Base-by-base conservation (phyloP, 2,797 vertebrate species). In the Lerista edwardsae region DNA sequence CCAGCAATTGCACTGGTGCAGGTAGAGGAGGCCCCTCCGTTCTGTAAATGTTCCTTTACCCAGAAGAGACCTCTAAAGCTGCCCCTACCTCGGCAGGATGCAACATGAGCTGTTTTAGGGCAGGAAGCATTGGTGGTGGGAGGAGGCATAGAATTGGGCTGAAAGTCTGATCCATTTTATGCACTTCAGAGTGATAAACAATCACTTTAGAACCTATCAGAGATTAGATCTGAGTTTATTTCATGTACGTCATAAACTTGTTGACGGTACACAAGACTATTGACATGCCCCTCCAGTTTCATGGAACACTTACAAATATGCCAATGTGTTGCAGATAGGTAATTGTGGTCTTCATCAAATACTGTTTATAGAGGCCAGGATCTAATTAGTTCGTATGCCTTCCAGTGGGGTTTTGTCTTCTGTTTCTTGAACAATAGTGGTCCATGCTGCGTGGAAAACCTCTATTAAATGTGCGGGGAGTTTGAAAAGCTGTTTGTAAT, bases 181-280 rank as follows among this genome's bases (percentile, higher is more conserved):
- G 51, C 6, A 55, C 15, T 55, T 55, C 10, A 55, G 15, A 7
- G 15, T 55, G 51, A 55, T 12, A 55, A 55, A 12, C 51, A 15
- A 57, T 23, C 7, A 29, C 23, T 71, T 69, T n/a, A 67, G 55
- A 55, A 51, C 9, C 21, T 68, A 3, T 34, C 31, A n/a, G 19
- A 8, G 82, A 88, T 67, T 83, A 82, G 88, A 87, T 82, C 87
- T 90, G 55, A 71, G 39, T 76, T 27, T 79, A 14, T 47, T 86
- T 57, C 25, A 69, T 71, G n/a, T 64, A 88, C 91, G 25, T 10
- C 21, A 80, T 89, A 36, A 81, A 57, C 88, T 86, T 83, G 59
- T 65, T 84, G 79, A 83, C 4, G 3, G 31, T 80, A 12, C 44
- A 19, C 83, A 88, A 79, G 31, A 83, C 74, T 82, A 23, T 64